These are phyloP conservation scores for Chelonoidis abingdonii DNA, from an alignment of 2,113 vertebrate genomes.

Conservation along the genomic window DNA sequence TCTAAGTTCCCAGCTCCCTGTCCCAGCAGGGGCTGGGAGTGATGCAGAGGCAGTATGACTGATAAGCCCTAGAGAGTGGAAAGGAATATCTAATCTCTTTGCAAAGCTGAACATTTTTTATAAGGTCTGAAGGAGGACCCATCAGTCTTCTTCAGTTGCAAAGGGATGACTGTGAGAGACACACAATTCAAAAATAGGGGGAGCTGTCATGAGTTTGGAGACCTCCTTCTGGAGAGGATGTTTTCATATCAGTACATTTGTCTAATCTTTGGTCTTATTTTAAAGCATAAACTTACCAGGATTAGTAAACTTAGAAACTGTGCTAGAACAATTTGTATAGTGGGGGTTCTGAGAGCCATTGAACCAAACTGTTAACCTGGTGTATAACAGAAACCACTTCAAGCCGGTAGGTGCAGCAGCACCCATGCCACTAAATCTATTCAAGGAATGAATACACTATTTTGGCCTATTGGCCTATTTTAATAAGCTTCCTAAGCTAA, in stretches of 20 bases:
- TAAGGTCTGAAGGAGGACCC: neutral
- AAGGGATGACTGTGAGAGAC: neutral
- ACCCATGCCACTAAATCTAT: neutral
- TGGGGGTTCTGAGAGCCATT: too few species aligned
- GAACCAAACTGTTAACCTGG: too few species aligned
- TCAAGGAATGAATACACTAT: neutral
- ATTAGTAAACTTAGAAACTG: neutral
- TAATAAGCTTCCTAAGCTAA: neutral
- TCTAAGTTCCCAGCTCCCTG: neutral
- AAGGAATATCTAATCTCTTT: neutral
- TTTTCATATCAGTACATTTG: neutral
- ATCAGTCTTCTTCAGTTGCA: rapidly evolving
- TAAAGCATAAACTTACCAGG: neutral
- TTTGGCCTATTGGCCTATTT: neutral
- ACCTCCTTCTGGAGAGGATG: neutral
- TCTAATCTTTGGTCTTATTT: neutral
- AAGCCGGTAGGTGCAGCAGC: too few species aligned
- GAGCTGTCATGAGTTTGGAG: neutral
- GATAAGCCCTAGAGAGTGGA: neutral
- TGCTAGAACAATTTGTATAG: too few species aligned
- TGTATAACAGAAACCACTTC: too few species aligned
- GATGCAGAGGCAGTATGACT: neutral
- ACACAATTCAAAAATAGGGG: neutral
- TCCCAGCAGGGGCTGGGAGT: neutral
- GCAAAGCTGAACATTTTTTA: neutral